phyloP scores from a whole-genome alignment of 2,113 vertebrate genomes.

The Oophaga pumilio region DNA sequence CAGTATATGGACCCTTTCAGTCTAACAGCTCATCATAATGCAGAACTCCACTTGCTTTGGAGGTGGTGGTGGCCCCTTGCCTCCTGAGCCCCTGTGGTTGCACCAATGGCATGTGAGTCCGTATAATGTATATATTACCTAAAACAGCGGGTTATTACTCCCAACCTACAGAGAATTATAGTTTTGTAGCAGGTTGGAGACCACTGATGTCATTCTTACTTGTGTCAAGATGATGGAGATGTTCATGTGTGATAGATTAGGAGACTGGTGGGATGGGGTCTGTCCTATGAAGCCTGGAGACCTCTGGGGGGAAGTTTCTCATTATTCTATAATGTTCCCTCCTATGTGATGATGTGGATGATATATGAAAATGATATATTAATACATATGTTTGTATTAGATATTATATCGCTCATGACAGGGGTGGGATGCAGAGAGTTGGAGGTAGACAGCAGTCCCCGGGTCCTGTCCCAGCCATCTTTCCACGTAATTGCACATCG shows the following conservation, averaged over 20 bases:
- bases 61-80: too few species aligned
- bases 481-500: slow-evolving; percentile 25
- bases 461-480: neutral
- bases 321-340: slow-evolving; percentile 35
- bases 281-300: neutral
- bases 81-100: too few species aligned
- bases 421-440: neutral
- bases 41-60: too few species aligned
- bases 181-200: neutral
- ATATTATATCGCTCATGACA: slow-evolving; percentile 30
- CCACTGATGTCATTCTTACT: neutral
- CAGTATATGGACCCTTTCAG: too few species aligned
- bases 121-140: too few species aligned
- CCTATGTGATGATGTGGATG: slow-evolving; percentile 33
- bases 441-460: neutral
- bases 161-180: neutral
- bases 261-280: neutral
- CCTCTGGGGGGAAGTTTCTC: slow-evolving; percentile 14
- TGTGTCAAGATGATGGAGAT: neutral
- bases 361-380: slow-evolving; percentile 35
- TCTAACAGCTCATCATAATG: too few species aligned
- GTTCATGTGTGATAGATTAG: slow-evolving; percentile 29
- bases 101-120: too few species aligned
- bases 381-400: slow-evolving; percentile 41
- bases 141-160: neutral